A percentile compares a stretch with the other conserved stretches of the same genome.
Evolutionary conservation across 2,113 vertebrate genomes (phyloP).

Genomic region (Oryzias celebensis): DNA sequence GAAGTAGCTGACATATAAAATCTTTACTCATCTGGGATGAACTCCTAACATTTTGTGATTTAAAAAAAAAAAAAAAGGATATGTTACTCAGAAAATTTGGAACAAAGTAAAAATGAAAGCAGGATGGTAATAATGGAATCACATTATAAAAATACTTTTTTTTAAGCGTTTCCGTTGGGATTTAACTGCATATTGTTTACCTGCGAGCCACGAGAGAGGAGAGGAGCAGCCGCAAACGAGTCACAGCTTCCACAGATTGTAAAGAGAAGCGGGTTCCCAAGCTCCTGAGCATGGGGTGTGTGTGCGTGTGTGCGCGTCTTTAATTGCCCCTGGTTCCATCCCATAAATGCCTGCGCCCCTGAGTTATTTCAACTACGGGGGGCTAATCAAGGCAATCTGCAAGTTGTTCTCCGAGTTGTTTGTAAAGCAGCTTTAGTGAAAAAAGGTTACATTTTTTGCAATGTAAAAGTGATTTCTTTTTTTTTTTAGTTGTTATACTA

Average conservation of each 20-base stretch:
- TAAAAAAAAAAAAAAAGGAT: too few species aligned
- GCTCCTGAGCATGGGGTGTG: conserved; percentile 1
- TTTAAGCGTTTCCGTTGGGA: neutral
- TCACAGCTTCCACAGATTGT: conserved; percentile 63
- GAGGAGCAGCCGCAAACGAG: conserved; percentile 17
- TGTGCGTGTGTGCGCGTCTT: neutral
- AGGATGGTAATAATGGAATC: neutral
- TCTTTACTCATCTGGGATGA: too few species aligned
- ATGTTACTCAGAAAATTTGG: too few species aligned
- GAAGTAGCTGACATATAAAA: too few species aligned
- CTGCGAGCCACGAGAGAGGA: conserved; percentile 11
- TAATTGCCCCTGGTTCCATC: conserved; percentile 2
- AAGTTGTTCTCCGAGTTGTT: conserved; percentile 3
- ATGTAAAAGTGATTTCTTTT: neutral
- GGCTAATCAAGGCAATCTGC: conserved; percentile 18
- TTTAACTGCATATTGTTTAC: conserved; percentile 49
- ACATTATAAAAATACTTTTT: neutral
- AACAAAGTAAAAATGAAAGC: neutral
- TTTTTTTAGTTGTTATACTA: too few species aligned
- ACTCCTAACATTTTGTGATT: too few species aligned
- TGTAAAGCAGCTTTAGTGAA: neutral
- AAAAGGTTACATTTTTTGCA: conserved; percentile 7
- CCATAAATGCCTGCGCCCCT: neutral
- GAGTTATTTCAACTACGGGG: neutral
- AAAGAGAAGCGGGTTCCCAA: conserved; percentile 16